These are phyloP conservation scores for Drosophila paramelanica DNA, from an alignment of 2,888 invertebrate species.

Conservation along the genomic window DNA sequence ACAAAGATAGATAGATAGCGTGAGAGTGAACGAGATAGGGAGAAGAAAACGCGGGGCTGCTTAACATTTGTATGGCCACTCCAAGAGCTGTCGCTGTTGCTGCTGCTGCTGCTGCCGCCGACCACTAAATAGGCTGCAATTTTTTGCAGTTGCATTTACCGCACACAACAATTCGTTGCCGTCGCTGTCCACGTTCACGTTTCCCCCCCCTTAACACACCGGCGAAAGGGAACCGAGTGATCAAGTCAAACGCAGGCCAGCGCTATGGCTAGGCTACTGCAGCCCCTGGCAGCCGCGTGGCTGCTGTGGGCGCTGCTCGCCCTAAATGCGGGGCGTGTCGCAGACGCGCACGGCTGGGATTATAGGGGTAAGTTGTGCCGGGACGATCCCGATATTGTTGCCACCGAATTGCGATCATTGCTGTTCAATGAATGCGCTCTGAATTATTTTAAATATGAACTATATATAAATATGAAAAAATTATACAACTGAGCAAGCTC, in stretches of 20 bases:
- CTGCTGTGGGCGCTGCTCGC: conserved; percentile 65
- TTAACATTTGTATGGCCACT: conserved; percentile 43
- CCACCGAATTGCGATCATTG: too few relatives aligned
- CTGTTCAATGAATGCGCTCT: too few relatives aligned
- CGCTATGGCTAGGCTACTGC: conserved; percentile 58
- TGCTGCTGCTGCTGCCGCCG: conserved; percentile 5
- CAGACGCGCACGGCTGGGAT: conserved; percentile 44
- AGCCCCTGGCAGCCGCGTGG: conserved; percentile 64
- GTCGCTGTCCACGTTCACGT: conserved; percentile 14
- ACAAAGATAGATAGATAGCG: background rate
- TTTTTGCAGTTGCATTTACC: conserved; percentile 43
- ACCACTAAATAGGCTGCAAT: conserved; percentile 40
- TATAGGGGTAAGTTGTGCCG: conserved; percentile 53
- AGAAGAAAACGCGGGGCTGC: background rate
- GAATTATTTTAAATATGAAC: too few relatives aligned
- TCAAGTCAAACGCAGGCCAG: background rate
- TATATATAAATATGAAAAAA: background rate
- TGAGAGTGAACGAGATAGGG: background rate
- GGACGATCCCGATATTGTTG: too few relatives aligned
- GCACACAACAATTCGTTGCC: conserved; percentile 13
- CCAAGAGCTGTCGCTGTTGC: conserved; percentile 31
- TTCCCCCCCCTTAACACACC: background rate
- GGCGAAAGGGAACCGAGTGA: background rate
- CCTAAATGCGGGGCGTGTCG: conserved; percentile 24
- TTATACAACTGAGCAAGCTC: background rate